Base-by-base conservation (phyloP, 2,797 vertebrate species). In the Cuculus canorus region DNA sequence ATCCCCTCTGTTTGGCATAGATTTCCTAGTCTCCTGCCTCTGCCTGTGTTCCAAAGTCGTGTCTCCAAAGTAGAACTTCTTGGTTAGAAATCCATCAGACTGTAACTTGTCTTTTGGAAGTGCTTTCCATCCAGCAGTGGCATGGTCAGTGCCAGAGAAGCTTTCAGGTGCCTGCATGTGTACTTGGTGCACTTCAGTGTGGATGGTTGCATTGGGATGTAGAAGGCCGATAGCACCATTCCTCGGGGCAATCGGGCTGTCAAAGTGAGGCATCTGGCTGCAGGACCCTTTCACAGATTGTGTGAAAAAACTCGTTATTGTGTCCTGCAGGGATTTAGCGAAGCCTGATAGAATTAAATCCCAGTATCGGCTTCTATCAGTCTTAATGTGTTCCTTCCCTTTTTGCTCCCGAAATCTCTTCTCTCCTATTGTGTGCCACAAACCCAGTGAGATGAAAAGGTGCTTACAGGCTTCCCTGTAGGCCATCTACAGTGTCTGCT, bases 301-400 rank as follows among this genome's bases (percentile, higher is more conserved):
- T 68, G 71, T 73, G 75, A 52, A 61, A 94, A 86, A 65, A 12
- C 35, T 63, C 2, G 0, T 52, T 78, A 47, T 71, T 83, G 66
- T 92, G 53, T 95, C 76, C 89, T 76, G 66, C 0, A 0, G 85
- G 70, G 82, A 70, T 92, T 91, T 91, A 90, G 75, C 0, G 0
- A 86, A 86, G 92, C 68, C 90, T 68, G 78, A 35, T 57, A 48
- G 92, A 94, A 86, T 79, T 91, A 90, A 97, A 86, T 83, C 94
- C 64, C 18, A 2, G 35, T 61, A 3, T 37, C 6, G 7, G 66
- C 77, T 86, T 95, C 85, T 66, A 0, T 82, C 8, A 3, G 66
- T 66, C 92, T 90, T 93, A 96, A 96, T 94, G 90, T 53, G 78
- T 87, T 91, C 90, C 93, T 96, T 95, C 93, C 92, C 88, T 93